These are phyloP conservation scores for Prosapia bicincta DNA, from an alignment of 2,888 invertebrate genomes.

Conservation along the genomic window DNA sequence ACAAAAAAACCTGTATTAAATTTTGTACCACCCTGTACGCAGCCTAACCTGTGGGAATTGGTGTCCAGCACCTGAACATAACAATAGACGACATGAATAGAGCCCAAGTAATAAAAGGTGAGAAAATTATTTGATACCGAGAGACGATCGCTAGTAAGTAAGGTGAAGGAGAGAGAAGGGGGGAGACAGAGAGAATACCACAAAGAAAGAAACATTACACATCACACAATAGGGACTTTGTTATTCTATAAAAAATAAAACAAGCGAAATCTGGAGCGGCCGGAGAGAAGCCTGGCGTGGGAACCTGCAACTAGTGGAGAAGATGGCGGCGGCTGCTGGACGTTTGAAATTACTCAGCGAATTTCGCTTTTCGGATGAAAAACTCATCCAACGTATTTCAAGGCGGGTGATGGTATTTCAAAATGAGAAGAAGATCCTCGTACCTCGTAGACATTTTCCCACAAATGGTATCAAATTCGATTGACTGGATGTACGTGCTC, in stretches of 20 bases:
- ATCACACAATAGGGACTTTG: conserved; percentile 29
- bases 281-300: background rate
- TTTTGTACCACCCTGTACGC: conserved; percentile 2
- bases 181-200: conserved; percentile 14
- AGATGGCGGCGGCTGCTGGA: conserved; percentile 17
- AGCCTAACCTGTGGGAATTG: conserved; percentile 22
- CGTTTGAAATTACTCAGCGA: conserved; percentile 24
- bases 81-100: conserved; percentile 21
- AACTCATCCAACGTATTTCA: conserved; percentile 15
- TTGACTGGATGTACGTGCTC: background rate
- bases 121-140: conserved; percentile 25
- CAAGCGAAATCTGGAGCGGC: conserved; percentile 22
- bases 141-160: conserved; percentile 14
- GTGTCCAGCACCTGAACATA: conserved; percentile 14
- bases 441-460: background rate
- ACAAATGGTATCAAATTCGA: background rate
- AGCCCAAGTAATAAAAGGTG: conserved; percentile 26
- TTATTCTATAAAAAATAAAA: conserved; percentile 28
- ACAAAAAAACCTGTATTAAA: background rate
- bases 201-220: conserved; percentile 29
- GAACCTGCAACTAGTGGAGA: conserved; percentile 10
- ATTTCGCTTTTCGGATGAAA: conserved; percentile 29
- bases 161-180: background rate
- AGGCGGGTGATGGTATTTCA: background rate
- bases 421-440: background rate